phyloP scores from a whole-genome alignment of 2,888 invertebrate species.

The Invenusta paracnida region DNA sequence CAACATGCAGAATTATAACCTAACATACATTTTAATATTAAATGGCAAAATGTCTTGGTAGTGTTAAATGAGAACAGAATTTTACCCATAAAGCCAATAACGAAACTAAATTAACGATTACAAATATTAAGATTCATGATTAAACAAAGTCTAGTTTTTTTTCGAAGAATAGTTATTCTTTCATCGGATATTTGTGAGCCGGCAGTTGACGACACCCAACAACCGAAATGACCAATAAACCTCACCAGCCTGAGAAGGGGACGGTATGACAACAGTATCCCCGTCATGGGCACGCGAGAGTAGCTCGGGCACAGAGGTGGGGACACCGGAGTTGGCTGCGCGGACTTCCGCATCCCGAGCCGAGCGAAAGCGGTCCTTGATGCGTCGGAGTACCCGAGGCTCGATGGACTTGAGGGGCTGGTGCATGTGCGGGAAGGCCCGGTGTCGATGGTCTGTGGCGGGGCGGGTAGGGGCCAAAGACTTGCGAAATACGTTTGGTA shows the following conservation, averaged over 20 bases:
- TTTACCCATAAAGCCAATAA: no score
- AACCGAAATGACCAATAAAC: not conserved
- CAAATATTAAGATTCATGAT: no score
- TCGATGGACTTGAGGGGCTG: constrained; percentile 37
- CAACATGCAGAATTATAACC: no score
- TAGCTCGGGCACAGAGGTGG: not conserved
- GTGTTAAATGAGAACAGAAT: no score
- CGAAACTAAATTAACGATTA: no score
- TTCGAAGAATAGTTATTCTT: no score
- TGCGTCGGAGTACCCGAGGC: constrained; percentile 19
- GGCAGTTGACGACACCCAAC: not conserved
- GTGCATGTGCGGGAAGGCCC: constrained; percentile 36
- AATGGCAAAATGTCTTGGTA: no score
- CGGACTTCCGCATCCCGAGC: not conserved
- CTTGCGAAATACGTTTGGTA: no score
- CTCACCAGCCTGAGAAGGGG: not conserved
- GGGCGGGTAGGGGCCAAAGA: no score
- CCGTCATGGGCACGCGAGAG: not conserved
- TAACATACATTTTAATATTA: no score
- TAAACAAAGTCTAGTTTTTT: no score
- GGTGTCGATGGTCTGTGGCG: constrained; percentile 18
- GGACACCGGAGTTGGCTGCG: not conserved
- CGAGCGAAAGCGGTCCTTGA: constrained; percentile 29
- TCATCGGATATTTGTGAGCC: no score
- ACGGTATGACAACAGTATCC: not conserved